Conservation (phyloP, 2,888 invertebrate species). For the Pycnomerus fuliginosus region DNA sequence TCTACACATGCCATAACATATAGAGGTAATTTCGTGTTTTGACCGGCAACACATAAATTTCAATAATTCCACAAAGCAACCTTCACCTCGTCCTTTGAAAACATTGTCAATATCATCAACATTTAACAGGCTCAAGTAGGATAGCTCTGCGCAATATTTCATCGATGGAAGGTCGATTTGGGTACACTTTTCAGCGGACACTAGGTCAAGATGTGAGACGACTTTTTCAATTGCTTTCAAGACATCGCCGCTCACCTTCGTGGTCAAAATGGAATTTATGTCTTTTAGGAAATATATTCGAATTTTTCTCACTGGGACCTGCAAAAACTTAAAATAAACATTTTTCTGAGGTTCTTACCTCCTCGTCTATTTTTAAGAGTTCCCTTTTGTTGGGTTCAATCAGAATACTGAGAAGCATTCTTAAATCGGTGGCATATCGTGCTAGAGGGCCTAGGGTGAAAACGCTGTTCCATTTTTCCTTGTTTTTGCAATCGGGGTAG, state of each 20-base stretch:
- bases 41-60: slow-evolving; percentile 65
- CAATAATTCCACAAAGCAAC: slow-evolving; percentile 64
- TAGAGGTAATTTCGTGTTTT: slow-evolving; percentile 65
- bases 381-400: slow-evolving; percentile 56
- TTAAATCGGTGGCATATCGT: slow-evolving; percentile 82
- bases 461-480: slow-evolving; percentile 65
- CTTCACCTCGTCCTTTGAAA: slow-evolving; percentile 64
- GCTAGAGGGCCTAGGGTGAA: slow-evolving; percentile 85
- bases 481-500: slow-evolving; percentile 62
- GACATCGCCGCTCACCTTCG: slow-evolving; percentile 27
- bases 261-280: slow-evolving; percentile 27
- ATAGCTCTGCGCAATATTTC: slow-evolving; percentile 65
- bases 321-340: slow-evolving; percentile 30
- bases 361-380: slow-evolving; percentile 53
- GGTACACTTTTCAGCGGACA: too few species aligned
- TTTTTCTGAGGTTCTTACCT: slow-evolving; percentile 4
- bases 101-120: slow-evolving; percentile 65
- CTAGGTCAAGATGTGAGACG: slow-evolving; percentile 31
- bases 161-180: slow-evolving; percentile 65
- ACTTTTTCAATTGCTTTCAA: slow-evolving; percentile 29
- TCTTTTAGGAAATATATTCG: slow-evolving; percentile 81
- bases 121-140: slow-evolving; percentile 57
- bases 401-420: slow-evolving; percentile 71
- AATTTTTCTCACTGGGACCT: slow-evolving; percentile 64
- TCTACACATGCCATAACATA: slow-evolving; percentile 57